Conservation (phyloP, 1,140 invertebrate genomes). For the Lepidurus apus region DNA sequence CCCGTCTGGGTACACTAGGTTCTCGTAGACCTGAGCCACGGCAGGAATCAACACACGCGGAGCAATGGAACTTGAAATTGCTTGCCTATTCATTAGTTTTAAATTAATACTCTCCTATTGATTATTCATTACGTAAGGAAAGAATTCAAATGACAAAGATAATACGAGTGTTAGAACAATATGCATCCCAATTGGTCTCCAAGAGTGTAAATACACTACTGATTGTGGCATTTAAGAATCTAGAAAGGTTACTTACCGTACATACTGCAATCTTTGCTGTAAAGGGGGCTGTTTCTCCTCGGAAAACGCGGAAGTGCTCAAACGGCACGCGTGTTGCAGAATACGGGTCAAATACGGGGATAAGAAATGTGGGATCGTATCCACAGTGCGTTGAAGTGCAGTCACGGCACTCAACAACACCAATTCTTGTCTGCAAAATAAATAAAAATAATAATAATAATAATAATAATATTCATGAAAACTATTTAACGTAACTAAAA, state of each 20-base stretch:
- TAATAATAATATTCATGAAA: not conserved
- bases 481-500: not conserved
- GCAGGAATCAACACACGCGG: conserved; percentile 69
- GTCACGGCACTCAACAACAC: conserved; percentile 61
- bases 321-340: conserved; percentile 44
- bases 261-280: conserved; percentile 24
- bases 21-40: conserved; percentile 59
- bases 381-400: conserved; percentile 70
- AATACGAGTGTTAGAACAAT: no score
- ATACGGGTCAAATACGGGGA: conserved; percentile 76
- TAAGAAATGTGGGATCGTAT: conserved; percentile 70
- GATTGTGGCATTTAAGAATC: no score
- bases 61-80: conserved; percentile 62
- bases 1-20: conserved; percentile 52
- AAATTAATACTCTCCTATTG: no score
- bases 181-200: no score
- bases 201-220: no score
- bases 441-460: conserved; percentile 37
- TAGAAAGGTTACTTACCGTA: not conserved
- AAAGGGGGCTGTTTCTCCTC: conserved; percentile 25
- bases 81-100: conserved; percentile 43
- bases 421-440: conserved; percentile 46
- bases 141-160: no score
- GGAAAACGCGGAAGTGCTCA: not conserved
- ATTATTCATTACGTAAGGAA: no score